Evolutionary conservation across 2,113 vertebrate species (phyloP).

Genomic region (Nesoenas mayeri): DNA sequence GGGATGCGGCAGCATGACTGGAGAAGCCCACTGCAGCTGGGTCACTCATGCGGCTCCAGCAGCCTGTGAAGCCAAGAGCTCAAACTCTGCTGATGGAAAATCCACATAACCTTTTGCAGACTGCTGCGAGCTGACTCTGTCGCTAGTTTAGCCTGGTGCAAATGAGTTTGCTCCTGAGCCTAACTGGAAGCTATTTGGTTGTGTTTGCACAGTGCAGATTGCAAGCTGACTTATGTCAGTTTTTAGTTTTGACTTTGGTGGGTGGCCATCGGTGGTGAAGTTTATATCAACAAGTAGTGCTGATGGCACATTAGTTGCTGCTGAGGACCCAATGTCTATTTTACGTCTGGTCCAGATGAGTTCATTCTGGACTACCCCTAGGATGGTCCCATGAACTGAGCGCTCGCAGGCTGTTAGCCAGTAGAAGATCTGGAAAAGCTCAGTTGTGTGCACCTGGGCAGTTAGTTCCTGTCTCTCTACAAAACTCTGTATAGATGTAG

Average conservation of each 20-base stretch:
- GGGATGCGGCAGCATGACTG: not conserved
- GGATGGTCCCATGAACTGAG: not conserved
- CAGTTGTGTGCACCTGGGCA: not conserved
- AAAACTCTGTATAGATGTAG: not conserved
- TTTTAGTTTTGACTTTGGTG: not conserved
- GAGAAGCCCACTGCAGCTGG: not conserved
- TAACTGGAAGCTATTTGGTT: not conserved
- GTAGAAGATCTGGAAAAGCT: not conserved
- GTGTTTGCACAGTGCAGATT: not conserved
- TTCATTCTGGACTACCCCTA: not conserved
- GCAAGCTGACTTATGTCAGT: not conserved
- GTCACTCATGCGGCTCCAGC: not conserved
- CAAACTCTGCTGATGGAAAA: not conserved
- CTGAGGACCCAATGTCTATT: not conserved
- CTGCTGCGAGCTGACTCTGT: not conserved
- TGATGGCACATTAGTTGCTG: not conserved
- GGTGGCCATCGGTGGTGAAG: fast-evolving
- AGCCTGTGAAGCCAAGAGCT: not conserved
- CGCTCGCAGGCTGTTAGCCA: not conserved
- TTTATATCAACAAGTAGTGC: not conserved
- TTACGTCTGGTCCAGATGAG: not conserved
- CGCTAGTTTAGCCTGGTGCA: not conserved
- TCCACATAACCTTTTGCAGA: not conserved
- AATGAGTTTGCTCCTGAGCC: not conserved
- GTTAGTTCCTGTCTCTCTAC: not conserved